Conservation (phyloP, 2,797 vertebrate species). For the Prunella strophiata region DNA sequence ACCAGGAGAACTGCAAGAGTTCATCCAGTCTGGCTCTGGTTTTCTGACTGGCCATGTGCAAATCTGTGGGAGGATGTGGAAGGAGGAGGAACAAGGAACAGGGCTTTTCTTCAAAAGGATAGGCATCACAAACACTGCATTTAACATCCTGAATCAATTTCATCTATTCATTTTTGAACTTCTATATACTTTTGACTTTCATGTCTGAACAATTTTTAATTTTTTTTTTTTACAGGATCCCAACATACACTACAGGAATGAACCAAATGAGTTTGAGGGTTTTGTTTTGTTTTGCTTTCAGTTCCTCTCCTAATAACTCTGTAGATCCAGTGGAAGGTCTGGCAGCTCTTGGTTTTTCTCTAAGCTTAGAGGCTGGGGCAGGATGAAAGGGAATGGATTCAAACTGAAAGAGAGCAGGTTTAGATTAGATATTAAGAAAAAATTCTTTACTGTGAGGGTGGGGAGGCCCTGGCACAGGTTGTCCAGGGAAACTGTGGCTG, state of each 20-base stretch:
- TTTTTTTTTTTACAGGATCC: neutral
- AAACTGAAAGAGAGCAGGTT: neutral
- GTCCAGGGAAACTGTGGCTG: neutral
- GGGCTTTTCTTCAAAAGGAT: neutral
- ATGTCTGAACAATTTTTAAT: neutral
- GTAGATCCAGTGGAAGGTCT: neutral
- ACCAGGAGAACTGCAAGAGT: neutral
- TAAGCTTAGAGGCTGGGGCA: neutral
- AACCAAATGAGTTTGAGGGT: neutral
- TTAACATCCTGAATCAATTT: neutral
- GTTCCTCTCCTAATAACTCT: neutral
- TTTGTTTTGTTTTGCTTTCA: neutral
- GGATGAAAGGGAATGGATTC: neutral
- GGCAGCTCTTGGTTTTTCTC: neutral
- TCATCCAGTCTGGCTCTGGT: neutral
- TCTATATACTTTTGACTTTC: neutral
- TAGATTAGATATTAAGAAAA: neutral
- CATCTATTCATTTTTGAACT: neutral
- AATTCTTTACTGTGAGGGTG: neutral
- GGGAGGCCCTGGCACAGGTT: neutral
- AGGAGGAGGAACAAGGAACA: neutral
- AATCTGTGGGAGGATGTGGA: neutral
- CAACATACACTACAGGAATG: neutral
- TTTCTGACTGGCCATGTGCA: neutral
- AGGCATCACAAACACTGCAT: neutral